phyloP scores from a whole-genome alignment of 2,888 invertebrate genomes.

The Noctuana brunneofusca region DNA sequence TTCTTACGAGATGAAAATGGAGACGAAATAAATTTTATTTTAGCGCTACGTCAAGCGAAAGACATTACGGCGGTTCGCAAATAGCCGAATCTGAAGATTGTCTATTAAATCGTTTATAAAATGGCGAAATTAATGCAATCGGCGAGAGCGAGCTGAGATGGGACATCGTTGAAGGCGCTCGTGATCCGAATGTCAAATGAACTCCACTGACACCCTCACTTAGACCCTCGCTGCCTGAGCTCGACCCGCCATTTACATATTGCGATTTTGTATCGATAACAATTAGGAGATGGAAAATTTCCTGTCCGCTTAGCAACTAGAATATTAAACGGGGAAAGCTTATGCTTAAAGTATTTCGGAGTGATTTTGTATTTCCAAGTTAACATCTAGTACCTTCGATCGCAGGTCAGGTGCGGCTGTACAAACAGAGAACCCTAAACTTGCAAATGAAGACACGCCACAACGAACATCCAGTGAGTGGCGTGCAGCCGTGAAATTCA shows the following conservation, averaged over 20 bases:
- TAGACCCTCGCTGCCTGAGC: conserved; percentile 50
- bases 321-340: conserved; percentile 40
- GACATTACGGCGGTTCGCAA: conserved; percentile 51
- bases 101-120: conserved; percentile 81
- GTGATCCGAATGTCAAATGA: conserved; percentile 77
- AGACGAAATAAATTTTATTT: conserved; percentile 24
- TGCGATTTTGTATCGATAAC: conserved; percentile 74
- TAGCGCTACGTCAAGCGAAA: conserved; percentile 29
- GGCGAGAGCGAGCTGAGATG: conserved; percentile 74
- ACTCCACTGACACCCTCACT: conserved; percentile 56
- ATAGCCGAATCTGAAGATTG: conserved; percentile 69
- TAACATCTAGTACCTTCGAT: conserved; percentile 15
- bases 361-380: conserved; percentile 17
- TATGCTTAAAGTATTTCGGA: conserved; percentile 16
- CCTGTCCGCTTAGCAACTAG: conserved; percentile 45
- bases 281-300: conserved; percentile 61
- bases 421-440: conserved; percentile 62
- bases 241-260: conserved; percentile 74
- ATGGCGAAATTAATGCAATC: conserved; percentile 81
- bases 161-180: conserved; percentile 76
- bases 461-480: conserved; percentile 62
- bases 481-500: conserved; percentile 63
- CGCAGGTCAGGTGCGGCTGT: conserved; percentile 38
- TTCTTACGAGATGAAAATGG: conserved; percentile 33
- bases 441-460: conserved; percentile 70